A percentile compares a stretch with the other conserved stretches of the same genome.
These are phyloP conservation scores for Stigmatopora nigra DNA, from an alignment of 2,113 vertebrate species.

Conservation along the genomic window DNA sequence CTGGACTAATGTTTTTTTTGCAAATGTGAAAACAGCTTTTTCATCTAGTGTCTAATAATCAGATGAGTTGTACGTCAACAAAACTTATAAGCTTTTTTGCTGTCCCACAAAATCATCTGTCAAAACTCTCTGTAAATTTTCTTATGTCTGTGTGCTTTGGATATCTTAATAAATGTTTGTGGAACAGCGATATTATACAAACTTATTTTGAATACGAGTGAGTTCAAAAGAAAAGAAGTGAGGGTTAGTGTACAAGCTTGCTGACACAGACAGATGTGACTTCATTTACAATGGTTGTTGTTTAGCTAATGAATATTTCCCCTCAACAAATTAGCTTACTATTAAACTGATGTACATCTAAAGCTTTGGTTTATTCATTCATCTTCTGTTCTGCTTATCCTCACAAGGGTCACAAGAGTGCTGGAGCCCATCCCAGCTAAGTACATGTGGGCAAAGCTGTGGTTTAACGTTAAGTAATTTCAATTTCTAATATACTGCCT, in stretches of 20 bases:
- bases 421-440: no score
- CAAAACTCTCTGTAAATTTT: not conserved
- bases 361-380: not conserved
- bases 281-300: not conserved
- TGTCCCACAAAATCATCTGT: not conserved
- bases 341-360: not conserved
- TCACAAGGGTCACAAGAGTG: no score
- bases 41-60: not conserved
- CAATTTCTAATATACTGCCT: slow-evolving; percentile 13
- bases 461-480: slow-evolving; percentile 5
- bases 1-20: not conserved
- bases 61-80: slow-evolving; percentile 13
- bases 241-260: slow-evolving; percentile 17
- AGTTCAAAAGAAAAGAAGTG: slow-evolving; percentile 10
- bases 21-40: slow-evolving; percentile 4
- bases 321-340: not conserved
- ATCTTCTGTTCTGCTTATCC: no score
- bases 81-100: not conserved
- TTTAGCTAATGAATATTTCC: not conserved
- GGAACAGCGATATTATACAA: slow-evolving; percentile 1
- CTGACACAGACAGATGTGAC: slow-evolving; percentile 48
- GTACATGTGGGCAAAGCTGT: not conserved
- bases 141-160: not conserved
- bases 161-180: not conserved
- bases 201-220: slow-evolving; percentile 18